These are phyloP conservation scores for Neuroterus valhalla DNA, from an alignment of 1,140 invertebrate species.

Conservation along the genomic window DNA sequence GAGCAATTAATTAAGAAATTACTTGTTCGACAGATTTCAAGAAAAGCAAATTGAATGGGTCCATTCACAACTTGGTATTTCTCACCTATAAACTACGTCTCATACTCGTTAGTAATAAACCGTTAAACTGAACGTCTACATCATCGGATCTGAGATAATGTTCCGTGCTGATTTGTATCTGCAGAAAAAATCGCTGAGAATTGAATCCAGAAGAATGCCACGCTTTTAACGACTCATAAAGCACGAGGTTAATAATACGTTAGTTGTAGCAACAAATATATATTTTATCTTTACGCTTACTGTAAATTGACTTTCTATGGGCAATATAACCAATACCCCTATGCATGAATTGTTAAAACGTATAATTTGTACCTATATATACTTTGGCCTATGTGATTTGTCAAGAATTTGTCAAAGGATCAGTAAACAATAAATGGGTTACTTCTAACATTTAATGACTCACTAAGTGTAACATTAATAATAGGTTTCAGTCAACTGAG, in stretches of 20 bases:
- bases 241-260: conserved; percentile 16
- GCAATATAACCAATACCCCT: neutral
- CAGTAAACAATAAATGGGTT: neutral
- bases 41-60: no score
- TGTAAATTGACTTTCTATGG: conserved; percentile 8
- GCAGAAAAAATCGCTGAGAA: neutral
- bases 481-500: neutral
- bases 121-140: neutral
- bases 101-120: neutral
- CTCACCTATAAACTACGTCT: neutral
- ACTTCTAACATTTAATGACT: conserved; percentile 15
- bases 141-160: neutral
- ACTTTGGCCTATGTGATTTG: neutral
- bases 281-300: neutral
- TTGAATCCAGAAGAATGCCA: conserved; percentile 22
- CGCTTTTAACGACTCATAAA: conserved; percentile 27
- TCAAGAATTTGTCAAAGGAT: conserved; percentile 17
- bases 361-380: neutral
- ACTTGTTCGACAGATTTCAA: no score
- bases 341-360: neutral
- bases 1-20: no score
- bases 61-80: neutral
- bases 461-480: neutral
- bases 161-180: neutral
- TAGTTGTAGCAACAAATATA: neutral